Percentiles rank a stretch among this genome's conserved stretches.
These are phyloP conservation scores for Rhabdophis nuchalis DNA, from an alignment of 2,797 vertebrate genomes.

Conservation along the genomic window DNA sequence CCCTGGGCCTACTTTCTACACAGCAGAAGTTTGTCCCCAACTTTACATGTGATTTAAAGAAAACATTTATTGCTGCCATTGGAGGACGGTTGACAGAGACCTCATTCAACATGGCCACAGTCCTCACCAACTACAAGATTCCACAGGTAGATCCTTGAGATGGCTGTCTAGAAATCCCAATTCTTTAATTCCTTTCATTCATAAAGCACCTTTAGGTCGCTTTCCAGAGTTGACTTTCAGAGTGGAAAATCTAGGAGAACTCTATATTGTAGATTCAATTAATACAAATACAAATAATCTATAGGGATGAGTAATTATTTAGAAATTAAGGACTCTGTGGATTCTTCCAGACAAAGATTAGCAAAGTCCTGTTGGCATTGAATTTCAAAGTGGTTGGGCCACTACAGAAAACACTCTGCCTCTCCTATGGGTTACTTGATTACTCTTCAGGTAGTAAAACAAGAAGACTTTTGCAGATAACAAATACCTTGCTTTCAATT, in stretches of 20 bases:
- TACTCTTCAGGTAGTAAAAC: background rate
- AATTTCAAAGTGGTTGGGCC: background rate
- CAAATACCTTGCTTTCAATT: background rate
- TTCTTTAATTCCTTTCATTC: background rate
- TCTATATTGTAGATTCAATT: background rate
- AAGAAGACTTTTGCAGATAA: background rate
- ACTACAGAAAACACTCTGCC: background rate
- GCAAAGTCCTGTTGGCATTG: background rate
- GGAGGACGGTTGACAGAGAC: background rate
- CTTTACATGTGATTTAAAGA: background rate
- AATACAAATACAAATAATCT: background rate
- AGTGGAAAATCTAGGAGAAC: background rate
- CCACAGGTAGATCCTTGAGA: background rate
- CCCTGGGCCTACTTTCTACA: background rate
- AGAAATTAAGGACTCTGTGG: background rate
- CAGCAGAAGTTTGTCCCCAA: background rate
- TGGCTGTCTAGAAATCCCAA: accelerated
- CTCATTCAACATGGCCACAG: background rate
- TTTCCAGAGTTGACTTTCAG: background rate
- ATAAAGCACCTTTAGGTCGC: background rate
- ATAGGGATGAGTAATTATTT: background rate
- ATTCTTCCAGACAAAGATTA: background rate
- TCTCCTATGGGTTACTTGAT: background rate
- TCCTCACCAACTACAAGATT: background rate
- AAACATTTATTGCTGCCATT: background rate